phyloP scores from a whole-genome alignment of 2,113 vertebrate genomes.

The Leucosticte australis region DNA sequence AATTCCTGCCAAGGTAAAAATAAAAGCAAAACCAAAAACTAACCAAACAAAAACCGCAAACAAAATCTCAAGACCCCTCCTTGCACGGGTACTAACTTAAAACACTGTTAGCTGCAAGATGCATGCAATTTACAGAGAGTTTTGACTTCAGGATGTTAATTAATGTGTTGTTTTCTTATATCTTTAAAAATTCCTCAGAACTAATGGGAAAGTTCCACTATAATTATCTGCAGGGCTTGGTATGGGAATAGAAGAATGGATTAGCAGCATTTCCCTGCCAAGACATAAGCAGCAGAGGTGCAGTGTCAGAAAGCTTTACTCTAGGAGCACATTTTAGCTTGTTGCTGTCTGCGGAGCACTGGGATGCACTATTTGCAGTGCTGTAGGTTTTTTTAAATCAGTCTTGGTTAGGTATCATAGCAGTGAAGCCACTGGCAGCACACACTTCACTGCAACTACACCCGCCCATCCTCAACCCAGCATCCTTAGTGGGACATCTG shows the following conservation, averaged over 20 bases:
- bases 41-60: background rate
- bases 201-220: background rate
- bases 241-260: background rate
- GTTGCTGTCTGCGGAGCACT: background rate
- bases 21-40: background rate
- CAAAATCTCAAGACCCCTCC: background rate
- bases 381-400: background rate
- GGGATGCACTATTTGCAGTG: background rate
- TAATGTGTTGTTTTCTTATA: background rate
- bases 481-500: background rate
- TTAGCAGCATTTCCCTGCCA: background rate
- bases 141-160: background rate
- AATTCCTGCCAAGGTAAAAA: conserved; percentile 94
- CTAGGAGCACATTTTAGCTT: background rate
- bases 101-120: background rate
- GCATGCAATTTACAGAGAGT: background rate
- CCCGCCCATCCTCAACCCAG: accelerated
- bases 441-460: background rate
- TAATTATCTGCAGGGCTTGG: background rate
- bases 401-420: background rate
- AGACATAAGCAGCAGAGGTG: background rate
- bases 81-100: background rate
- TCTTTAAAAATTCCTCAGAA: background rate
- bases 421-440: background rate
- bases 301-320: background rate